A percentile compares a stretch with the other conserved stretches of the same genome.
phyloP scores from a whole-genome alignment of 2,797 vertebrate species.

The Rhynchonycteris naso region DNA sequence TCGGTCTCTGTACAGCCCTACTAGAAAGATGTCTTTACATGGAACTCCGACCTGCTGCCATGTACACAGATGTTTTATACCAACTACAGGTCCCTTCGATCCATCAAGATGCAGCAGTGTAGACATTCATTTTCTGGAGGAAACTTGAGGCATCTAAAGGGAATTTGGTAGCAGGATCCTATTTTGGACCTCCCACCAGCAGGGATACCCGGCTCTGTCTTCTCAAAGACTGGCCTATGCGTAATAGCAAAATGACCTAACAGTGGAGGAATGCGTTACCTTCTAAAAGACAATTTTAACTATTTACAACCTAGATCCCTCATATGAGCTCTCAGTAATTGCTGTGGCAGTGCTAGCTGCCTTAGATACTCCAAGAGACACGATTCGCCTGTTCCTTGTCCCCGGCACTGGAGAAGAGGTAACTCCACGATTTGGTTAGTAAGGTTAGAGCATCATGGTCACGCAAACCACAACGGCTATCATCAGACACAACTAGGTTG shows the following conservation, averaged over 20 bases:
- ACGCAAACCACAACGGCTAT: slow-evolving; percentile 55
- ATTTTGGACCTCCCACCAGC: slow-evolving; percentile 72
- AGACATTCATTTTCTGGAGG: slow-evolving; percentile 77
- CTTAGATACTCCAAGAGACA: slow-evolving; percentile 19
- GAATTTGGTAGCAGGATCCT: slow-evolving; percentile 81
- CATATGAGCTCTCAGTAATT: slow-evolving; percentile 64
- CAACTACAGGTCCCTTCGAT: slow-evolving; percentile 75
- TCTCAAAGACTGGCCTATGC: slow-evolving; percentile 58
- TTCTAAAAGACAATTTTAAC: slow-evolving; percentile 82
- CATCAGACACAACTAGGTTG: slow-evolving; percentile 59
- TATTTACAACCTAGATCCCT: slow-evolving; percentile 73
- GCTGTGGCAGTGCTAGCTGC: slow-evolving; percentile 48
- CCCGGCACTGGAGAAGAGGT: slow-evolving; percentile 44
- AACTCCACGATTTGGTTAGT: slow-evolving; percentile 70
- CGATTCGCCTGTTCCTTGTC: slow-evolving; percentile 60
- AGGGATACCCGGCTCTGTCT: slow-evolving; percentile 68
- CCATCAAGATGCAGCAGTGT: slow-evolving; percentile 68
- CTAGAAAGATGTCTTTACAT: slow-evolving; percentile 62
- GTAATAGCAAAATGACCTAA: slow-evolving; percentile 82
- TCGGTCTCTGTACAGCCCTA: slow-evolving; percentile 44
- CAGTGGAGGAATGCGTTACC: slow-evolving; percentile 70
- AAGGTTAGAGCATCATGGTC: slow-evolving; percentile 77
- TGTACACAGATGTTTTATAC: slow-evolving; percentile 67
- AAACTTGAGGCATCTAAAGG: slow-evolving; percentile 77
- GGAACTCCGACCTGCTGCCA: slow-evolving; percentile 43